Conservation (phyloP, 2,797 vertebrate genomes). For the Benthosema pterotum region DNA sequence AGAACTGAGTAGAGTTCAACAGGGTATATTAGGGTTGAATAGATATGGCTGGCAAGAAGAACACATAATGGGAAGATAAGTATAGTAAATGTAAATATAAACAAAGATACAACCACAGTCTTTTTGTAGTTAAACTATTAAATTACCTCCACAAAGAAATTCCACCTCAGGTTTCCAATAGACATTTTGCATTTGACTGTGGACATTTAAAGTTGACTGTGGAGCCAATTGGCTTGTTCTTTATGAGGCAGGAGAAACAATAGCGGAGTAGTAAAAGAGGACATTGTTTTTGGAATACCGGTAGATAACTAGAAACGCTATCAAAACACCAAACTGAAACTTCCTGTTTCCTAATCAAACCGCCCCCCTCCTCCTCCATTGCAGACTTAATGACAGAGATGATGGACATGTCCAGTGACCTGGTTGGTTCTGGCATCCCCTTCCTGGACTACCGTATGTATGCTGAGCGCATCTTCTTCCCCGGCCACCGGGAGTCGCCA, state of each 20-base stretch:
- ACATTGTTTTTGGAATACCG: too few relatives aligned
- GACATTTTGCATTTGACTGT: not conserved
- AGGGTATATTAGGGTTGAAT: not conserved
- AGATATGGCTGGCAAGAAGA: not conserved
- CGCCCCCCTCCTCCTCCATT: not conserved
- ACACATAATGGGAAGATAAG: not conserved
- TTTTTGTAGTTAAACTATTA: not conserved
- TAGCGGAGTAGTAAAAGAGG: too few relatives aligned
- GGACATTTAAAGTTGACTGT: too few relatives aligned
- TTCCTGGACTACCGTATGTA: constrained; percentile 97
- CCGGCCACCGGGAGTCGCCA: constrained; percentile 92
- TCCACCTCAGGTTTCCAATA: not conserved
- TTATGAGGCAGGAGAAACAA: too few relatives aligned
- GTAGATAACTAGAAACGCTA: too few relatives aligned
- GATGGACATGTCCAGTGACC: constrained; percentile 98
- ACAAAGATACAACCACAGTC: not conserved
- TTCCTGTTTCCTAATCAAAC: not conserved
- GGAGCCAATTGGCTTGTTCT: too few relatives aligned
- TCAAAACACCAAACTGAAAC: not conserved
- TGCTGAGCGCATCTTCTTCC: constrained; percentile 96
- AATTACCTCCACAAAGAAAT: not conserved
- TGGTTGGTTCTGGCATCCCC: constrained; percentile 94
- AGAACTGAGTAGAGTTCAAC: not conserved
- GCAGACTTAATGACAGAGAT: constrained; percentile 98
- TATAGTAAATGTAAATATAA: not conserved